These are phyloP conservation scores for Drosophila obscura DNA, from an alignment of 1,140 invertebrate species.

Conservation along the genomic window DNA sequence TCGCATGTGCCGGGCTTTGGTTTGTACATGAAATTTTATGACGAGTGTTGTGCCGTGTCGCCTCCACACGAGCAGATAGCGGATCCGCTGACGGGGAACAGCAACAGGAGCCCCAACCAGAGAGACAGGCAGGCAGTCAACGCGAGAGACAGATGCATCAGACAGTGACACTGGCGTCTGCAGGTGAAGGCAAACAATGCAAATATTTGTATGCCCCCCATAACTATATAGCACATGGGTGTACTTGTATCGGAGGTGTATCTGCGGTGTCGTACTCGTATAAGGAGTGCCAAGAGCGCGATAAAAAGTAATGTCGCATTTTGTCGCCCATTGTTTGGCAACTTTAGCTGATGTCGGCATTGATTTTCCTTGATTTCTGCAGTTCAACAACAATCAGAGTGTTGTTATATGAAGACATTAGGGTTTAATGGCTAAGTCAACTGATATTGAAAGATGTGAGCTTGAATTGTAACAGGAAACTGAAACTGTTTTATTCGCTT, in stretches of 20 bases:
- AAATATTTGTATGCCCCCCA: slow-evolving; percentile 37
- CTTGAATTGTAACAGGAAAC: too few relatives aligned
- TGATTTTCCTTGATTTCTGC: slow-evolving; percentile 23
- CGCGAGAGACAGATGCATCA: slow-evolving; percentile 26
- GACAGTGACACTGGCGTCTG: slow-evolving; percentile 32
- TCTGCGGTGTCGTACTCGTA: not conserved
- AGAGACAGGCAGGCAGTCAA: slow-evolving; percentile 28
- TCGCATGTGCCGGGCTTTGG: slow-evolving; percentile 55
- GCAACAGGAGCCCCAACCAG: slow-evolving; percentile 14
- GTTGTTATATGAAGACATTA: too few relatives aligned
- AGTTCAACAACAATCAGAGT: slow-evolving; percentile 1
- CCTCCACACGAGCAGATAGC: slow-evolving; percentile 40
- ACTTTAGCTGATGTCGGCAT: slow-evolving; percentile 31
- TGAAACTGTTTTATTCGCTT: too few relatives aligned
- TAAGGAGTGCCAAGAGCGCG: slow-evolving; percentile 22
- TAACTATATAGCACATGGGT: slow-evolving; percentile 32
- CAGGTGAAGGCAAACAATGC: slow-evolving; percentile 57
- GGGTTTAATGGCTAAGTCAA: not conserved
- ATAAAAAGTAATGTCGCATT: slow-evolving; percentile 31
- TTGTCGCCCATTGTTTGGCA: slow-evolving; percentile 41
- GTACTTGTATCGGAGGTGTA: not conserved
- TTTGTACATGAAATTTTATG: slow-evolving; percentile 74
- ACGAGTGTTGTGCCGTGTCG: slow-evolving; percentile 31
- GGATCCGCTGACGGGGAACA: slow-evolving; percentile 42
- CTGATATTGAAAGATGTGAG: too few relatives aligned